Evolutionary conservation across 2,888 invertebrate genomes (phyloP).

Genomic region (Rhamnusium bicolor): DNA sequence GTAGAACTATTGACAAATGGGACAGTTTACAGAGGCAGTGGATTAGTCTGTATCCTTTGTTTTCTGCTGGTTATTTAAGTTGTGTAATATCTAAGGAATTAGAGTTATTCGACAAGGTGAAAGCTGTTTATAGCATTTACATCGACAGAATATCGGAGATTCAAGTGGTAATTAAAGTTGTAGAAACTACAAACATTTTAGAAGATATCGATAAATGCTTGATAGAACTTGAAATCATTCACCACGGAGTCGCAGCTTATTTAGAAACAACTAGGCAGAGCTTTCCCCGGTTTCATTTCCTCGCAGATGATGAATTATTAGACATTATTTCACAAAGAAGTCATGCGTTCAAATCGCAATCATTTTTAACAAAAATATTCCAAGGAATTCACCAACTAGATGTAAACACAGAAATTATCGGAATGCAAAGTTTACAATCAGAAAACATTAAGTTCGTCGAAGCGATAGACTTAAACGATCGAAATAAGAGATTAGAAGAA

Average conservation of each 20-base stretch:
- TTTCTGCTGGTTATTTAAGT: slow-evolving; percentile 84
- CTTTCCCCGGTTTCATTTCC: slow-evolving; percentile 89
- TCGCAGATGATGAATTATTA: slow-evolving; percentile 90
- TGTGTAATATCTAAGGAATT: slow-evolving; percentile 69
- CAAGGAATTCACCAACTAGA: slow-evolving; percentile 83
- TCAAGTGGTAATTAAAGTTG: slow-evolving; percentile 76
- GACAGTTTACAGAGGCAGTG: slow-evolving; percentile 85
- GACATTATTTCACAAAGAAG: slow-evolving; percentile 88
- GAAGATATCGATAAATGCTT: slow-evolving; percentile 80
- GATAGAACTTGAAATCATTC: slow-evolving; percentile 81
- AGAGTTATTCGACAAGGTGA: slow-evolving; percentile 60
- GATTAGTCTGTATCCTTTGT: slow-evolving; percentile 87
- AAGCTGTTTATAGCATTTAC: slow-evolving; percentile 56
- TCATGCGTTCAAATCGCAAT: slow-evolving; percentile 83
- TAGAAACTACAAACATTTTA: slow-evolving; percentile 76
- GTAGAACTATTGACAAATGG: slow-evolving; percentile 83
- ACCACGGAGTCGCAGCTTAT: slow-evolving; percentile 84
- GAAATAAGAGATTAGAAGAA: slow-evolving; percentile 73
- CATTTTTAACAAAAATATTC: slow-evolving; percentile 87
- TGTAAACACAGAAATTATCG: slow-evolving; percentile 80
- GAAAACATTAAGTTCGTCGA: slow-evolving; percentile 79
- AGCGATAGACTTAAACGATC: slow-evolving; percentile 74
- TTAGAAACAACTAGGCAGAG: slow-evolving; percentile 84
- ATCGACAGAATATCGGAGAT: slow-evolving; percentile 71
- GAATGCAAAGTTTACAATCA: slow-evolving; percentile 81